Base-by-base conservation (phyloP, 2,888 invertebrate species). In the Lithophane socia region DNA sequence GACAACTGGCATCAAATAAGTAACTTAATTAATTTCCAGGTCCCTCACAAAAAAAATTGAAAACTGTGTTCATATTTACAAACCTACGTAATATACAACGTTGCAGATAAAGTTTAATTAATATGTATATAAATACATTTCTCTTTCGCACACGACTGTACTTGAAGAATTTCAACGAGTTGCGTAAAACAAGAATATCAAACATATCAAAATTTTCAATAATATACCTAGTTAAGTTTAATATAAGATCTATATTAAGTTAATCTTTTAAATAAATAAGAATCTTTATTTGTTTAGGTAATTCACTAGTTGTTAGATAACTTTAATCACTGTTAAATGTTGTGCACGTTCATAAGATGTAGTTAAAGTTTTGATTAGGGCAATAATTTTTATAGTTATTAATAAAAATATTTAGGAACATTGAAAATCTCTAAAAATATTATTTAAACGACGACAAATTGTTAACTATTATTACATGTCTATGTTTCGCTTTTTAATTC, bases 301-400 rank as follows among this genome's bases (percentile, higher is more conserved):
- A 92, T 93, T 92, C 91, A 89, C 88, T 95, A 94, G 94, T 91
- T 88, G 84, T 88, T 94, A 95, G 92, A 93, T 95, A 95, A 94
- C 93, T 96, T 95, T 94, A 94, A 94, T 95, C 96, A 96, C 96
- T 96, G 96, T 96, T 96, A 96, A 96, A 96, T 96, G 96, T 96
- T 95, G 96, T 96, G 96, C 96, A 96, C 96, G 92, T 95, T 95
- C 92, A 92, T 94, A 94, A 93, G 90, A 85, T 83, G 93, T 95
- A 95, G 94, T 90, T 84, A 89, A 92, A 93, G 90, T 92, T 94
- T 92, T 93, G 87, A 94, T 93, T 95, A 95, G 93, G 94, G 93
- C 94, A 95, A 96, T 96, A 95, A 94, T 95, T 95, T 95, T 95
- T 91, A 92, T 93, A 92, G 91, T 89, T 87, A 88, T 83, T 76